Conservation (phyloP, 2,888 invertebrate species). For the Campaea margaritaria region DNA sequence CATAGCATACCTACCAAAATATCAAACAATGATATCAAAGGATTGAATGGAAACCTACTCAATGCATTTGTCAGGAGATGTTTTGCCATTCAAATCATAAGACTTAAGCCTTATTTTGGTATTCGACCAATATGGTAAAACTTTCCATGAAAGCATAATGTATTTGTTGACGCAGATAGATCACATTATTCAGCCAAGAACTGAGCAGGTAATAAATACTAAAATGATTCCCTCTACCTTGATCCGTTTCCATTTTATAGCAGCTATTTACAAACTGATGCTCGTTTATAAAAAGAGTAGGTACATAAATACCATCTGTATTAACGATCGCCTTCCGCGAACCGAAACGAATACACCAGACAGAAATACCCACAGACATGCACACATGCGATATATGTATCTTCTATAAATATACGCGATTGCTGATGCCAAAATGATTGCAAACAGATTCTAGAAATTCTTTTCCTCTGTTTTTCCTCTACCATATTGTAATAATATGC, state of each 20-base stretch:
- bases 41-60: slow-evolving; percentile 9
- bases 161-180: slow-evolving; percentile 65
- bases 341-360: slow-evolving; percentile 39
- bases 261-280: slow-evolving; percentile 39
- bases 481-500: not conserved
- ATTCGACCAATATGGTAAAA: slow-evolving; percentile 34
- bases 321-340: slow-evolving; percentile 43
- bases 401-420: slow-evolving; percentile 37
- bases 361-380: slow-evolving; percentile 39
- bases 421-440: slow-evolving; percentile 36
- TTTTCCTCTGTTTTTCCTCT: slow-evolving; percentile 2
- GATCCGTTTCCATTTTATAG: slow-evolving; percentile 65
- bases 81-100: slow-evolving; percentile 26
- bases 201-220: slow-evolving; percentile 57
- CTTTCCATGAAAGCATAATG: slow-evolving; percentile 44
- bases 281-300: slow-evolving; percentile 46
- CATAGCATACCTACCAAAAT: slow-evolving; percentile 20
- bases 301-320: slow-evolving; percentile 37
- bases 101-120: slow-evolving; percentile 31
- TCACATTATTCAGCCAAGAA: slow-evolving; percentile 66
- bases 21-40: not conserved
- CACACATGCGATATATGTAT: slow-evolving; percentile 34
- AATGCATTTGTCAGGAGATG: not conserved
- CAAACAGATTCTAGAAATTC: slow-evolving; percentile 34
- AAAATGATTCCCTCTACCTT: slow-evolving; percentile 65